Base-by-base conservation (phyloP, 2,113 vertebrate genomes). In the Ictalurus punctatus region DNA sequence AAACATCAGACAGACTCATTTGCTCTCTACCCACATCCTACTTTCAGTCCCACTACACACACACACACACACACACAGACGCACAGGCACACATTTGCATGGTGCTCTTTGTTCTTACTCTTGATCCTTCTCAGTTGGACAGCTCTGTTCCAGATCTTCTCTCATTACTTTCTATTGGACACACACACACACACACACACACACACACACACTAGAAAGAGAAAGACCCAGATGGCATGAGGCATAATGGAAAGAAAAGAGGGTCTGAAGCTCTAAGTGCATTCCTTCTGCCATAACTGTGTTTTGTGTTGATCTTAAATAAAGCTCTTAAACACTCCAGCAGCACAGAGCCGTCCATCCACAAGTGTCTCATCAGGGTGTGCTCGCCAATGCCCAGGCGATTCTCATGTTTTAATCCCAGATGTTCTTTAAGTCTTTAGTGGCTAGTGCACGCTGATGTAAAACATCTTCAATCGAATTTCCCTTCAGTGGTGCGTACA, bases 41-140 rank as follows among this genome's bases (percentile, higher is more conserved):
- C 92, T 91, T 83, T 87, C 85, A 37, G 86, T 91, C 90, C 90
- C 63, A 69, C 88, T 90, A 82, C 86, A 88, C 89, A 90, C 69
- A 86, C 73, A 83, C 82, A 89, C 91, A 91, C 85, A 48, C 82
- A 80, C 87, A 88, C 71, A 69, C 83, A 78, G 79, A 89, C 59
- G 79, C 81, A 89, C 87, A 84, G 48, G 83, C 69, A 86, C 84
- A 56, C 90, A 92, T 92, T 93, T 94, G 92, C 92, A 93, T 91
- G 91, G n/a, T 65, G 37, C 63, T 84, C 79, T 90, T 88, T 90
- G 87, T 90, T 90, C 88, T 85, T 65, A 63, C 61, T 93, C 93
- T 93, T 93, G 93, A 94, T 90, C 88, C 59, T 93, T 92, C 87
- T 58, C 91, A 86, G 90, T 87, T 89, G 86, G 88, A 85, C 83